phyloP scores from a whole-genome alignment of 2,797 vertebrate species.

The Morus bassanus region DNA sequence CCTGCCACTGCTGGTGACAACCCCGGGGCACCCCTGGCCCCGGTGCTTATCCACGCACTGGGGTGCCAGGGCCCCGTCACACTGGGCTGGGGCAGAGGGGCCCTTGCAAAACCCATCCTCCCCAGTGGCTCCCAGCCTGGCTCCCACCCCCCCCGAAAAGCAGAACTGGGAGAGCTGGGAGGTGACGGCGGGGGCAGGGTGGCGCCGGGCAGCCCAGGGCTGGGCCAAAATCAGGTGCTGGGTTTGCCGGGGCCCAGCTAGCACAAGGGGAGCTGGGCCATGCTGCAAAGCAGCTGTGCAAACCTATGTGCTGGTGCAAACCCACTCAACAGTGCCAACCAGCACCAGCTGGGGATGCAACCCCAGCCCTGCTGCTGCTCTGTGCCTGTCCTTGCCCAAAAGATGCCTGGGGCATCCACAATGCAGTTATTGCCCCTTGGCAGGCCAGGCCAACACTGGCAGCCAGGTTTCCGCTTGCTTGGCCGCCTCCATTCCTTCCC shows the following conservation, averaged over 20 bases:
- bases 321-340: not conserved
- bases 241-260: not conserved
- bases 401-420: not conserved
- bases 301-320: not conserved
- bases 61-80: not conserved
- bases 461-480: accelerated
- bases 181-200: not conserved
- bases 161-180: slow-evolving; percentile 45
- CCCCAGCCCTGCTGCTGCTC: accelerated
- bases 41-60: not conserved
- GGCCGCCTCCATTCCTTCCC: not conserved
- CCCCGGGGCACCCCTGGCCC: not conserved
- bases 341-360: not conserved
- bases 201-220: not conserved
- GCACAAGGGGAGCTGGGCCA: accelerated
- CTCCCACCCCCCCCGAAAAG: not conserved
- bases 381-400: accelerated
- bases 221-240: not conserved
- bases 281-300: not conserved
- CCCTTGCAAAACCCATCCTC: not conserved
- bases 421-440: accelerated
- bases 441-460: accelerated
- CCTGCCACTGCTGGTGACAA: not conserved
- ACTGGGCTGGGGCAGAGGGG: not conserved
- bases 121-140: accelerated